A percentile compares a stretch with the other conserved stretches of the same genome.
Conservation (phyloP, 2,797 vertebrate genomes). For the Halcyon smyrnensis region DNA sequence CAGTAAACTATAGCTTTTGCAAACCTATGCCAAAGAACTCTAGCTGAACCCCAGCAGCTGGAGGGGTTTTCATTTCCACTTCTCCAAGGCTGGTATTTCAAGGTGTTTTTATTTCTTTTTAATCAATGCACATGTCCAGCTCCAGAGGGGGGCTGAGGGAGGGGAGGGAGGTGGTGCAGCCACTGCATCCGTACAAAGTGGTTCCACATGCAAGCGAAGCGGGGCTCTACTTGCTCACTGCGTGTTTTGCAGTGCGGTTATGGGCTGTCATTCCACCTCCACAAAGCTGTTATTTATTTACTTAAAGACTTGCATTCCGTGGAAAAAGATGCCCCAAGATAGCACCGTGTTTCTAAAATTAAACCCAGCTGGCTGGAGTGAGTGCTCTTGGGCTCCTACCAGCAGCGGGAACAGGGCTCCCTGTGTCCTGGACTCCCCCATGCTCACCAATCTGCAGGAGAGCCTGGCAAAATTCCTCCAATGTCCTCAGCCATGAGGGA, state of each 20-base stretch:
- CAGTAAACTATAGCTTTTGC: not conserved
- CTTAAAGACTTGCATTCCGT: slow-evolving; percentile 67
- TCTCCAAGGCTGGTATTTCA: slow-evolving; percentile 39
- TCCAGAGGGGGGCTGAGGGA: not conserved
- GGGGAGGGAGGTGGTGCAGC: not conserved
- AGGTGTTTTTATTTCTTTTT: slow-evolving; percentile 60
- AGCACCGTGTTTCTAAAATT: slow-evolving; percentile 68
- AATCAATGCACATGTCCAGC: slow-evolving; percentile 10
- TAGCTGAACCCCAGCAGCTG: slow-evolving; percentile 42
- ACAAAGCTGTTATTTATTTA: slow-evolving; percentile 74
- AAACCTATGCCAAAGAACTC: slow-evolving; percentile 13
- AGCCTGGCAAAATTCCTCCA: not conserved
- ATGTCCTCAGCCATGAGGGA: not conserved
- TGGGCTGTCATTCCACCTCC: not conserved
- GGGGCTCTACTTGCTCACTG: not conserved
- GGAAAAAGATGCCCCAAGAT: slow-evolving; percentile 73
- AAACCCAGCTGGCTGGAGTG: slow-evolving; percentile 59
- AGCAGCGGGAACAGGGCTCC: not conserved
- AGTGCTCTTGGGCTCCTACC: not conserved
- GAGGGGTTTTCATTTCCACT: slow-evolving; percentile 42
- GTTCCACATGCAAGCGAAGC: slow-evolving; percentile 38
- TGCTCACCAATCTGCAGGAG: not conserved
- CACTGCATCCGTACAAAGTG: slow-evolving; percentile 42
- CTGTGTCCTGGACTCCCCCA: fast-evolving
- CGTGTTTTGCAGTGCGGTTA: slow-evolving; percentile 29